Conservation (phyloP, 2,797 vertebrate genomes). For the Ciconia nigra region DNA sequence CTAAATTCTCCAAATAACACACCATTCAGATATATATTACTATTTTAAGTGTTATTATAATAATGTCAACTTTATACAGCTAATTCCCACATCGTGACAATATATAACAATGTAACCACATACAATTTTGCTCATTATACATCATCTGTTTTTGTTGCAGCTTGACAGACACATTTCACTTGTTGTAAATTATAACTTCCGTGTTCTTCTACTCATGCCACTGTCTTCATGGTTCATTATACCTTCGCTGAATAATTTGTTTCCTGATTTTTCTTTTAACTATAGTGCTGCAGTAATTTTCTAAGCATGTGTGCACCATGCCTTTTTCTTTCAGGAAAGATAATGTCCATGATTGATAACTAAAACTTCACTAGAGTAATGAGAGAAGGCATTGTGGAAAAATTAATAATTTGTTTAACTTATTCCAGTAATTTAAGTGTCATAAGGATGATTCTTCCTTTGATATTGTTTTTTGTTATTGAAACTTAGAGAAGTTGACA, state of each 20-base stretch:
- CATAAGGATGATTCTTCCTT: not conserved
- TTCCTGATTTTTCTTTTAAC: not conserved
- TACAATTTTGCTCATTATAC: not conserved
- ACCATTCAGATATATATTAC: not conserved
- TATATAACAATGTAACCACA: not conserved
- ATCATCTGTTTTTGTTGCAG: not conserved
- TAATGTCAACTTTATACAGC: not conserved
- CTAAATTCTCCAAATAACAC: not conserved
- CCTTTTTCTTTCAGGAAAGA: not conserved
- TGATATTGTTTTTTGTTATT: not conserved
- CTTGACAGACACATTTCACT: not conserved
- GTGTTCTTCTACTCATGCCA: not conserved
- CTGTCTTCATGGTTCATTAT: not conserved
- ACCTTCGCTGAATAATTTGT: not conserved
- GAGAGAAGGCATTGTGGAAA: not conserved
- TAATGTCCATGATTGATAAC: not conserved
- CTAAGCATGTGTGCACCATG: not conserved
- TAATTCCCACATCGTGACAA: not conserved
- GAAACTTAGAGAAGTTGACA: not conserved
- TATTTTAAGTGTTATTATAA: not conserved
- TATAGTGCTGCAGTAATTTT: not conserved
- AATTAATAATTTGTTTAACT: not conserved
- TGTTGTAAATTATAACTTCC: not conserved
- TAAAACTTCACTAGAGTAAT: not conserved
- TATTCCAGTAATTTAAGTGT: not conserved